Percentiles rank a stretch among this genome's conserved stretches.
Conservation (phyloP, 2,113 vertebrate species). For the Hippocampus zosterae region DNA sequence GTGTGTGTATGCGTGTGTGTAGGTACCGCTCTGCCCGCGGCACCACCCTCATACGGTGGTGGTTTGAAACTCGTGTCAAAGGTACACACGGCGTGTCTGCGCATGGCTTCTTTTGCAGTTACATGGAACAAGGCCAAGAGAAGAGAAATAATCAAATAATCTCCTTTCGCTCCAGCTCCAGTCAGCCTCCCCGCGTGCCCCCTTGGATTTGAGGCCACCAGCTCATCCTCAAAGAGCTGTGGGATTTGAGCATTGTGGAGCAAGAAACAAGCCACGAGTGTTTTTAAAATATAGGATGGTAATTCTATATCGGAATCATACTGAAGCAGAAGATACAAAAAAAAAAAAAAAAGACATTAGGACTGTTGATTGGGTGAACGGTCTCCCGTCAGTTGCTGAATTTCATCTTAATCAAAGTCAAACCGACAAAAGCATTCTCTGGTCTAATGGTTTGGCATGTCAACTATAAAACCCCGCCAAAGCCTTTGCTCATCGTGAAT, state of each 20-base stretch:
- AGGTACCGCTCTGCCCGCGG: constrained; percentile 20
- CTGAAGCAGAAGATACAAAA: background rate
- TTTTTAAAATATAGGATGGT: background rate
- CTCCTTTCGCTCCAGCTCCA: constrained; percentile 40
- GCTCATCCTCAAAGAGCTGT: constrained; percentile 28
- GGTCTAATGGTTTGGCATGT: no score
- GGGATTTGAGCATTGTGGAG: background rate
- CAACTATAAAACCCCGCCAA: no score
- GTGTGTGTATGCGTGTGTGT: constrained; percentile 14
- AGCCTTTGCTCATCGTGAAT: no score
- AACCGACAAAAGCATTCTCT: no score
- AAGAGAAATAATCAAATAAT: constrained; percentile 52
- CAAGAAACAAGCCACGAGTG: background rate
- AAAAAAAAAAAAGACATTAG: background rate
- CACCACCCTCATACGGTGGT: constrained; percentile 25
- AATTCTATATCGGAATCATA: background rate
- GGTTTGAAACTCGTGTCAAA: constrained; percentile 11
- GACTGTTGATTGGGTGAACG: no score
- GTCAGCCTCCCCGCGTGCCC: constrained; percentile 28
- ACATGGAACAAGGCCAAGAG: constrained; percentile 39
- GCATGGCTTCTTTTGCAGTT: constrained; percentile 21
- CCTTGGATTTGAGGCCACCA: constrained; percentile 29
- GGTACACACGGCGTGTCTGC: constrained; percentile 28
- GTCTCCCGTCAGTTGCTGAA: no score
- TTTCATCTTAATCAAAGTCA: no score